Evolutionary conservation across 2,888 invertebrate species (phyloP).

Genomic region (Sarcophaga variegata): DNA sequence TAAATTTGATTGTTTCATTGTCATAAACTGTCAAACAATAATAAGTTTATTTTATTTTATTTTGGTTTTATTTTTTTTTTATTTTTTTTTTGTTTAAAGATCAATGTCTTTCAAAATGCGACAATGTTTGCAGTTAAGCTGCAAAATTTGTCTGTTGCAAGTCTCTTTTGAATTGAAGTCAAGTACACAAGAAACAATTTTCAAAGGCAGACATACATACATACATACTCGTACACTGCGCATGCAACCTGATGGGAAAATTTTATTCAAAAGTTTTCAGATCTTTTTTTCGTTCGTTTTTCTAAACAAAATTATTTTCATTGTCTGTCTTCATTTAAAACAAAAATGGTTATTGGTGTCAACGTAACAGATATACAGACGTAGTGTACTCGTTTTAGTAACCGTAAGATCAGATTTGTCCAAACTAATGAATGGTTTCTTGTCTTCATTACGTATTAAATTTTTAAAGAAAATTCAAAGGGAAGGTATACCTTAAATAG

Average conservation of each 20-base stretch:
- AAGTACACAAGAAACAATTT: constrained; percentile 41
- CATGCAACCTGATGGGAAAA: constrained; percentile 36
- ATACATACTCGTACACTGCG: not conserved
- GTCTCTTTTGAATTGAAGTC: constrained; percentile 28
- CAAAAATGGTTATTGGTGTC: constrained; percentile 62
- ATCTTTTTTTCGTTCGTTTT: not conserved
- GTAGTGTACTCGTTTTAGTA: not conserved
- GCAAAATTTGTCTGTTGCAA: constrained; percentile 8
- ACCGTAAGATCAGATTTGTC: constrained; percentile 35
- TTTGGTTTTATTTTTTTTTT: too few relatives aligned
- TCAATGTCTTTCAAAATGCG: constrained; percentile 52
- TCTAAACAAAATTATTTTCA: constrained; percentile 14
- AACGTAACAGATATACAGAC: constrained; percentile 4
- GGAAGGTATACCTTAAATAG: too few relatives aligned
- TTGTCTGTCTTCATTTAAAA: constrained; percentile 30
- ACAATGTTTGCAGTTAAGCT: constrained; percentile 28
- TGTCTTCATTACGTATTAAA: too few relatives aligned
- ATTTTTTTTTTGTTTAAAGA: constrained; percentile 44
- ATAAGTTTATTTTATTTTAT: too few relatives aligned
- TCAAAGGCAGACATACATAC: not conserved
- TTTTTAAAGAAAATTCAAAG: too few relatives aligned
- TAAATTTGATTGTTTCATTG: constrained; percentile 23
- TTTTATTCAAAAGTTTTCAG: constrained; percentile 17
- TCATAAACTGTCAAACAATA: constrained; percentile 60
- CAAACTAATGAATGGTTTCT: constrained; percentile 3